Base-by-base conservation (phyloP, 2,888 invertebrate genomes). In the Phengaris alcon region DNA sequence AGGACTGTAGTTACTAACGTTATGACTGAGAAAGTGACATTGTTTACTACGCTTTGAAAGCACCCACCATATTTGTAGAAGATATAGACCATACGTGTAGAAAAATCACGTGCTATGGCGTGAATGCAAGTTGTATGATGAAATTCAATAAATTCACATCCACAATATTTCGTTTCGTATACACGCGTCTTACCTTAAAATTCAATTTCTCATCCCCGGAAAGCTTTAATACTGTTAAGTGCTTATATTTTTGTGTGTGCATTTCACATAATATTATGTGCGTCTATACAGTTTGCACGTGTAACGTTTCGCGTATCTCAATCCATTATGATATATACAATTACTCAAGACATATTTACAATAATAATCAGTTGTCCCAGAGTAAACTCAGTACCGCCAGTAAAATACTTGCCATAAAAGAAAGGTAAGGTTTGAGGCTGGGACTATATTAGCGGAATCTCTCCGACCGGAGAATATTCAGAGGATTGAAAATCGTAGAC, bases 201-300 rank as follows among this genome's bases (percentile, higher is more conserved):
- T 80, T 77, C 69, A 73, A 79, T 79, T 79, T 78, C 77, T 77
- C 76, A 78, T 78, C 77, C 76, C 54, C 70, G 55, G 73, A 75
- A 75, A 78, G 75, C 78, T 82, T 80, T 82, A 85, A 84, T 85
- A 82, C 74, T 78, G 76, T 79, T 78, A 82, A 85, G 84, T 83
- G 83, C 76, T 69, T 76, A 78, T 76, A 77, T 79, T 79, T 79
- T 78, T 77, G 74, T 74, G 68, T 77, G 74, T 75, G 57, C 72
- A 74, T 70, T 79, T 76, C 77, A 77, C 77, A 75, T 76, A 69
- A 75, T 76, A 69, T 78, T 77, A 76, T 76, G 74, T 77, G 52
- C 74, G n/a, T 73, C n/a, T 76, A 46, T 15, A 68, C 46, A 74
- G 68, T 69, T 68, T 69, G 54, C n/a, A 51, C 48, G 15, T 51